Evolutionary conservation across 2,888 invertebrate genomes (phyloP).

Genomic region (Folsomia manolachei): DNA sequence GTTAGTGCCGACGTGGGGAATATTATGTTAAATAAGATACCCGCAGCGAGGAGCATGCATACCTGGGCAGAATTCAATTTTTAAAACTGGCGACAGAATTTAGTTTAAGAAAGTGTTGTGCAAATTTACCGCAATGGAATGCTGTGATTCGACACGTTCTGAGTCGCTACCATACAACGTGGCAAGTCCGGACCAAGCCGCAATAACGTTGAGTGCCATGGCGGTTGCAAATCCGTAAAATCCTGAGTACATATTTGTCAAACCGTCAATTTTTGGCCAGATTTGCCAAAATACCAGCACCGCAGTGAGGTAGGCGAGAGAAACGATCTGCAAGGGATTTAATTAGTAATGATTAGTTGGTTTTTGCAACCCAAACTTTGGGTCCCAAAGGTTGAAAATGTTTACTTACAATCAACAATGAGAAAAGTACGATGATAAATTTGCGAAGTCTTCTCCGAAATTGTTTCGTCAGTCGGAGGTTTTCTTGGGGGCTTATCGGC

Average conservation of each 20-base stretch:
- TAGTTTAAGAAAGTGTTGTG: too few relatives aligned
- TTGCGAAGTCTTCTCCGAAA: background rate
- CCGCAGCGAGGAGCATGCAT: background rate
- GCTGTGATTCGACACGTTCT: background rate
- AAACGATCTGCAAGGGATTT: background rate
- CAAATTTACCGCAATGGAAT: conserved; percentile 11
- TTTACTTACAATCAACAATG: background rate
- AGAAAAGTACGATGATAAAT: background rate
- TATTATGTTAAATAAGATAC: background rate
- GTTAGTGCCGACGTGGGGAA: conserved; percentile 4
- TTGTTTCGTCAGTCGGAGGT: background rate
- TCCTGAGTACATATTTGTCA: conserved; percentile 3
- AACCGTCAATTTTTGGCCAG: background rate
- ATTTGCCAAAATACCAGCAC: background rate
- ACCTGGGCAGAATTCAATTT: background rate
- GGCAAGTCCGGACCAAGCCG: background rate
- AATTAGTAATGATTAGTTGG: background rate
- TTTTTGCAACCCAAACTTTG: too few relatives aligned
- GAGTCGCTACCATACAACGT: background rate
- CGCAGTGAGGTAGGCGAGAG: background rate
- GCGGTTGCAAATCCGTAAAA: background rate
- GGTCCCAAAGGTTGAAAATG: too few relatives aligned
- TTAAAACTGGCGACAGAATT: too few relatives aligned
- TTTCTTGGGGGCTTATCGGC: too few relatives aligned
- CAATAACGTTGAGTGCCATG: background rate